Evolutionary conservation across 2,113 vertebrate genomes (phyloP).

Genomic region (Miniopterus natalensis): DNA sequence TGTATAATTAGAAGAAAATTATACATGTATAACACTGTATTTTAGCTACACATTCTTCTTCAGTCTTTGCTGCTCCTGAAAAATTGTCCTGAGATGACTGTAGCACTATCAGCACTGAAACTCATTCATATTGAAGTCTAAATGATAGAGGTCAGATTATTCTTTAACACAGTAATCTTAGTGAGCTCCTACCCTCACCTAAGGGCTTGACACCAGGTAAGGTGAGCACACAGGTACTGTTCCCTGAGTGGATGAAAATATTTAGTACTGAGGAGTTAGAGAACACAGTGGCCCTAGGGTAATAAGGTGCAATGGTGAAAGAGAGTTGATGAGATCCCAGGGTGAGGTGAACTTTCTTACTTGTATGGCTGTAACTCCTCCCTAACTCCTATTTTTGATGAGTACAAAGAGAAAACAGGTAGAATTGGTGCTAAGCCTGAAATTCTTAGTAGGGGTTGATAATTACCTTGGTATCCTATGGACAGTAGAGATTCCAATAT

Average conservation of each 20-base stretch:
- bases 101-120: neutral
- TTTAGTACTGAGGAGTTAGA: neutral
- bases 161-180: neutral
- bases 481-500: neutral
- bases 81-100: neutral
- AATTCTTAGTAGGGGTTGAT: neutral
- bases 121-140: neutral
- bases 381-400: neutral
- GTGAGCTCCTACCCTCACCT: neutral
- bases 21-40: neutral
- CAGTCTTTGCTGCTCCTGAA: neutral
- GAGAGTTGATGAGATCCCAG: neutral
- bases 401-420: neutral
- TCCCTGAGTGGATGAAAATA: neutral
- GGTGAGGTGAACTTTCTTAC: neutral
- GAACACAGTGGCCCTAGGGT: neutral
- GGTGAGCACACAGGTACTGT: neutral
- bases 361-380: neutral
- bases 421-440: neutral
- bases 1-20: neutral
- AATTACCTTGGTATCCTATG: neutral
- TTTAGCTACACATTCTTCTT: neutral
- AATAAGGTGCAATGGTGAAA: no score
- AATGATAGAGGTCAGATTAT: neutral
- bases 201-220: neutral